Base-by-base conservation (phyloP, 2,888 invertebrate genomes). In the Listrodromus nycthemerus region DNA sequence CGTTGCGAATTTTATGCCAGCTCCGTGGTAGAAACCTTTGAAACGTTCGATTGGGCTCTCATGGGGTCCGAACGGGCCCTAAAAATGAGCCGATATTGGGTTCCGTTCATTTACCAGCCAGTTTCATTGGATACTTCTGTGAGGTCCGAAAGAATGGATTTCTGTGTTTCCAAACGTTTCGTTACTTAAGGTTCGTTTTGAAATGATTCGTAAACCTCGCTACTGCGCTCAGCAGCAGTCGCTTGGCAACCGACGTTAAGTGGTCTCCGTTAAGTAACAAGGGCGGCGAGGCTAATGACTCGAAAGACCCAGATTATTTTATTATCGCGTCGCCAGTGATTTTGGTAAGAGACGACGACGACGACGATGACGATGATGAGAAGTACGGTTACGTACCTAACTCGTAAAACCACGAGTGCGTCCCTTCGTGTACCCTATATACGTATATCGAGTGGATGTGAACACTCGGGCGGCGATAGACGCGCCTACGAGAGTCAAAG, bases 241-340 rank as follows among this genome's bases (percentile, higher is more conserved):
- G 48, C 37, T 67, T 63, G 45, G 58, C 71, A 61, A 73, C 70
- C 82, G 76, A 85, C 81, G 88, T 91, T 91, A 91, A 92, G 91
- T 91, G 91, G 91, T 87, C 89, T 89, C 89, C 80, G 90, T 90
- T 91, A 91, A 92, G 91, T 93, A 93, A 92, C 92, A 91, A 91
- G 90, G 90, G 89, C 89, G 90, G 89, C 89, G 89, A 89, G 90
- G 88, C 93, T 93, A 93, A 93, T 93, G 93, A 93, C 92, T 92
- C 91, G 92, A 92, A 92, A 92, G 93, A 91, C 91, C 90, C 87
- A 92, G 93, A 93, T 93, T 93, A 93, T 93, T 93, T 92, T 93
- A 93, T 93, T 93, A 93, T 93, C 93, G 90, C 92, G 91, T 91
- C 89, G 91, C 90, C 92, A 91, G 92, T 91, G 92, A 93, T 93